These are phyloP conservation scores for Ochropleura plecta DNA, from an alignment of 2,888 invertebrate genomes.

Conservation along the genomic window DNA sequence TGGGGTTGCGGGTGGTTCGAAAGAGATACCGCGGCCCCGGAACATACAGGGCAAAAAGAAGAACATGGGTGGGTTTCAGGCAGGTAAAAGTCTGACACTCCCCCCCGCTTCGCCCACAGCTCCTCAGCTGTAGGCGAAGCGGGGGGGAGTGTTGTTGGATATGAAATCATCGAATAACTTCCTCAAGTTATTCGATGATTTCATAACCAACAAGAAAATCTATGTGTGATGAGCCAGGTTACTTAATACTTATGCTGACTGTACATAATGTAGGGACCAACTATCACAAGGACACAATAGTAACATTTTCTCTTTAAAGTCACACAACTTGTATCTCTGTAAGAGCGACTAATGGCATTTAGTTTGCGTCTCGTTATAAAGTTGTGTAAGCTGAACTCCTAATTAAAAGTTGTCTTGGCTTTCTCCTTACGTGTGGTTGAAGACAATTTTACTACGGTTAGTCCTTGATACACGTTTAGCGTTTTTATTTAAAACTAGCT, in stretches of 20 bases:
- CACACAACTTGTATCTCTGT: conserved; percentile 41
- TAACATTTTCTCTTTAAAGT: conserved; percentile 33
- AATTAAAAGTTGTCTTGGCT: conserved; percentile 81
- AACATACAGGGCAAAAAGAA: no score
- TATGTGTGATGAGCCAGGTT: no score
- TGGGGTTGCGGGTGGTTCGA: no score
- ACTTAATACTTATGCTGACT: not conserved
- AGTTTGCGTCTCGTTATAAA: conserved; percentile 78
- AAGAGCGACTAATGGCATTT: conserved; percentile 69
- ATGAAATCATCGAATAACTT: no score
- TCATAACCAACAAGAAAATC: no score
- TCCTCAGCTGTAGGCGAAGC: no score
- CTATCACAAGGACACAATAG: conserved; percentile 6
- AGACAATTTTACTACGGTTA: conserved; percentile 42
- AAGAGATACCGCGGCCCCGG: no score
- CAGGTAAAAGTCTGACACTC: no score
- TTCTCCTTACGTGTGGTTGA: conserved; percentile 46
- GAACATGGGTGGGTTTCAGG: no score
- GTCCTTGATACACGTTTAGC: not conserved
- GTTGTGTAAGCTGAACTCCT: conserved; percentile 74
- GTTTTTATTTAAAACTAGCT: conserved; percentile 6
- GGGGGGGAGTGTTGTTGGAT: no score
- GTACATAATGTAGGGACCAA: not conserved
- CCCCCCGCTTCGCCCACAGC: no score
- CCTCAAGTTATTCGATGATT: no score